Evolutionary conservation across 2,888 invertebrate species (phyloP), one percentile per base, ranked within the genome.

Genomic region (Epirrhoe alternata): DNA sequence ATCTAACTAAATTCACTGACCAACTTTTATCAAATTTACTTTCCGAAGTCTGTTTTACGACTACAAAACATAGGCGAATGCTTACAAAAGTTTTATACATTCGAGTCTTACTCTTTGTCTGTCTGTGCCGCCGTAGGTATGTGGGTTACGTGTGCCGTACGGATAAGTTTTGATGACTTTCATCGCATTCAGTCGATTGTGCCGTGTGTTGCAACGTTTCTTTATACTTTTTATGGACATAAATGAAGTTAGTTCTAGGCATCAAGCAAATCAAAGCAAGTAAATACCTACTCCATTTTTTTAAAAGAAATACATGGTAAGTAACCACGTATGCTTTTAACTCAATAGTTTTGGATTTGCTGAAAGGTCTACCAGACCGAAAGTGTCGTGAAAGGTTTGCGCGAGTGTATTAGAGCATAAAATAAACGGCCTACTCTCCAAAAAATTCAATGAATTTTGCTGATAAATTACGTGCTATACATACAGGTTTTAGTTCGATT

Each of bases 371-470:
- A 67, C 61, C 58, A 64, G 59, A 71, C 59, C 65, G 67, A 70
- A 71, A 67, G 72, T 64, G 72, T 70, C 69, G 56, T 58, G 60
- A 61, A 70, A 72, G 66, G 68, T 66, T 72, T 70, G 58, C 67
- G 61, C 64, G 64, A 75, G 76, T 72, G 70, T 74, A 74, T 76
- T 76, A 72, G 66, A 72, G 69, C 71, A 71, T 69, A 74, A 74
- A 79, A 79, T 76, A 74, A 66, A 66, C 69, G 33, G 63, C 64
- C 65, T 67, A 68, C 70, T 74, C 71, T 47, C 7, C 14, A 3
- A 74, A 71, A 76, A 78, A 80, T 78, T 78, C 74, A 79, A 80
- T 82, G 78, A 78, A 47, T 47, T 14, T 47, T 16, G 6, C 47
- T 47, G 47, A 47, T 47, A 47, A 47, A 6, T 47, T 47, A 47